Evolutionary conservation across 2,888 invertebrate species (phyloP).

Genomic region (Ferrisia virgata): DNA sequence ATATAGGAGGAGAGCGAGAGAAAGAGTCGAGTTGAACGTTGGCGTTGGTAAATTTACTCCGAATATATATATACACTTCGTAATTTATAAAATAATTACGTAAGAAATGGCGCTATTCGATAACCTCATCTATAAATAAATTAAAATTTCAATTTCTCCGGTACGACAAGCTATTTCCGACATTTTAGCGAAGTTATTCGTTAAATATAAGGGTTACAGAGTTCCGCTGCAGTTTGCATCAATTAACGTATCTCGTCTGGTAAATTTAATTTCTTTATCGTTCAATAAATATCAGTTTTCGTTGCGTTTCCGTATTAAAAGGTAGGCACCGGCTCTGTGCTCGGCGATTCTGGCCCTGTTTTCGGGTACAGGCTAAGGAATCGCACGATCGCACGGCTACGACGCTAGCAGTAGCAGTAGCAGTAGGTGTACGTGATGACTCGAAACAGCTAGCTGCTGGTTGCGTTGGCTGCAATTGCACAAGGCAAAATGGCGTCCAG

Average conservation of each 20-base stretch:
- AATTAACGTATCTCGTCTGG: constrained; percentile 21
- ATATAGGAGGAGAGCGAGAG: neutral
- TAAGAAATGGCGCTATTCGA: constrained; percentile 7
- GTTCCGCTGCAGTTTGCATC: neutral
- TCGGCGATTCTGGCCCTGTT: no score
- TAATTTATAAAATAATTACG: constrained; percentile 25
- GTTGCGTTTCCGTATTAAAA: constrained; percentile 17
- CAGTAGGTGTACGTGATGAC: neutral
- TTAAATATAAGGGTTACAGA: constrained; percentile 23
- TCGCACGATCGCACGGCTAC: neutral
- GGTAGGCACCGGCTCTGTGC: no score
- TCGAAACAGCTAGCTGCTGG: neutral
- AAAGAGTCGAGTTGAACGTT: neutral
- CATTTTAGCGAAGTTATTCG: constrained; percentile 18
- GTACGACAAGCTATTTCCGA: constrained; percentile 19
- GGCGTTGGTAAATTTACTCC: neutral
- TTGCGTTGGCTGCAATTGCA: no score
- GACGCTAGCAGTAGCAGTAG: neutral
- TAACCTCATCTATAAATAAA: constrained; percentile 19
- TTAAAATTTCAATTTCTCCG: constrained; percentile 27
- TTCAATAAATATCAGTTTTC: constrained; percentile 29
- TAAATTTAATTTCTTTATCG: constrained; percentile 33
- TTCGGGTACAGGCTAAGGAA: neutral
- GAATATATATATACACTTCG: neutral
- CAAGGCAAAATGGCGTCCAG: neutral